Percentiles rank a stretch among this genome's conserved stretches.
Evolutionary conservation across 2,797 vertebrate genomes (phyloP).

Genomic region (Siniperca obscura): DNA sequence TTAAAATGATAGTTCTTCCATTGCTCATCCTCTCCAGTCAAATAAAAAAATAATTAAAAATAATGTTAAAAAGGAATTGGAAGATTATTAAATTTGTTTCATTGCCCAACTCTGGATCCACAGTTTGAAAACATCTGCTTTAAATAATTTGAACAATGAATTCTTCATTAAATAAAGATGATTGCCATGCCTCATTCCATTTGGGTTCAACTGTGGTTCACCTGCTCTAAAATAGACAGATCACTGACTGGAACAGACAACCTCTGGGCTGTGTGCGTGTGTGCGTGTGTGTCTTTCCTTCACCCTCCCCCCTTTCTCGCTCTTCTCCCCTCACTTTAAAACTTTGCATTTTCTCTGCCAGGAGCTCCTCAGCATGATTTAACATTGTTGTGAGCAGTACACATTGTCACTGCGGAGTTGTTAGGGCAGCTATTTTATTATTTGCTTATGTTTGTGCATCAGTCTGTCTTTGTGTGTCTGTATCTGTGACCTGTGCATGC

Average conservation of each 20-base stretch:
- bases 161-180: slow-evolving; percentile 49
- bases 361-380: slow-evolving; percentile 49
- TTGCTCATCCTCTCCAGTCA: not conserved
- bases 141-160: slow-evolving; percentile 33
- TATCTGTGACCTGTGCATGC: slow-evolving; percentile 13
- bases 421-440: slow-evolving; percentile 36
- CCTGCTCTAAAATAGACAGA: slow-evolving; percentile 42
- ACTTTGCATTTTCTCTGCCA: slow-evolving; percentile 35
- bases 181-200: slow-evolving; percentile 53
- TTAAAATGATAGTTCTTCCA: slow-evolving; percentile 6
- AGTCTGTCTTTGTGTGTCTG: slow-evolving; percentile 22
- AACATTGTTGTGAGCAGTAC: slow-evolving; percentile 48
- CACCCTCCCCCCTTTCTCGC: not conserved
- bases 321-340: slow-evolving; percentile 28
- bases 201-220: slow-evolving; percentile 65
- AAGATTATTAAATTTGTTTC: slow-evolving; percentile 23
- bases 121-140: slow-evolving; percentile 30
- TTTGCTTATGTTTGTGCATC: slow-evolving; percentile 26
- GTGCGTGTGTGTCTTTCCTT: slow-evolving; percentile 10
- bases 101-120: not conserved
- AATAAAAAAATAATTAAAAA: not conserved
- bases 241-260: slow-evolving; percentile 53
- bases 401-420: slow-evolving; percentile 39
- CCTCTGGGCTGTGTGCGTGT: slow-evolving; percentile 31
- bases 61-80: not conserved